Conservation (phyloP, 2,113 vertebrate species). For the Cyanistes caeruleus region DNA sequence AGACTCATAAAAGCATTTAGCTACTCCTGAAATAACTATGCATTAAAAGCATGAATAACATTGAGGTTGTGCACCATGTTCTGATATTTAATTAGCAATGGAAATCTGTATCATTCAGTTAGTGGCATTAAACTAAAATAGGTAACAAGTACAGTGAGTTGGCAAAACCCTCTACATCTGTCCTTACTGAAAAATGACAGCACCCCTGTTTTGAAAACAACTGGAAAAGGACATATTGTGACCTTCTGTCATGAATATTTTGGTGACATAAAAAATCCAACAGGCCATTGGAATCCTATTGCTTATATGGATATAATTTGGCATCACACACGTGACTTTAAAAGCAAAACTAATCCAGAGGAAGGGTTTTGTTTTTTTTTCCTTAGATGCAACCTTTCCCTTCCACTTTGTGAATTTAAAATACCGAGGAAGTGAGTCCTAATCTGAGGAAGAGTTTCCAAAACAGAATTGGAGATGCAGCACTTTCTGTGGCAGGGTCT, state of each 20-base stretch:
- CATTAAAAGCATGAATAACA: not conserved
- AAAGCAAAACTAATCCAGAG: not conserved
- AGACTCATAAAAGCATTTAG: not conserved
- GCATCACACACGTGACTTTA: not conserved
- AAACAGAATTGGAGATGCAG: conserved; percentile 8
- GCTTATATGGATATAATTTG: not conserved
- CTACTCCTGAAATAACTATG: not conserved
- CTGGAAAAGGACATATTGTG: not conserved
- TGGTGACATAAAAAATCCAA: not conserved
- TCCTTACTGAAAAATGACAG: not conserved
- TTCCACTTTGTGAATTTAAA: not conserved
- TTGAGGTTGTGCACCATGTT: not conserved
- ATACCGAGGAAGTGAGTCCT: not conserved
- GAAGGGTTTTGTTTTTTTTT: not conserved
- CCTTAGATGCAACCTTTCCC: not conserved
- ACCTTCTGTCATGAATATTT: not conserved
- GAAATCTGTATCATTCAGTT: not conserved
- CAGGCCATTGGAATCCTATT: not conserved
- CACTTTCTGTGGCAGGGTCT: not conserved
- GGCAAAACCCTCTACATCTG: not conserved
- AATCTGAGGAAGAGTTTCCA: conserved; percentile 8
- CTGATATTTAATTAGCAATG: not conserved
- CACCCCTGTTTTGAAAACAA: not conserved
- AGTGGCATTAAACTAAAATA: not conserved
- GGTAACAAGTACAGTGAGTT: not conserved